A percentile compares a stretch with the other conserved stretches of the same genome.
These are phyloP conservation scores for Enteromius mattozi DNA, from an alignment of 2,797 vertebrate genomes.

Conservation along the genomic window DNA sequence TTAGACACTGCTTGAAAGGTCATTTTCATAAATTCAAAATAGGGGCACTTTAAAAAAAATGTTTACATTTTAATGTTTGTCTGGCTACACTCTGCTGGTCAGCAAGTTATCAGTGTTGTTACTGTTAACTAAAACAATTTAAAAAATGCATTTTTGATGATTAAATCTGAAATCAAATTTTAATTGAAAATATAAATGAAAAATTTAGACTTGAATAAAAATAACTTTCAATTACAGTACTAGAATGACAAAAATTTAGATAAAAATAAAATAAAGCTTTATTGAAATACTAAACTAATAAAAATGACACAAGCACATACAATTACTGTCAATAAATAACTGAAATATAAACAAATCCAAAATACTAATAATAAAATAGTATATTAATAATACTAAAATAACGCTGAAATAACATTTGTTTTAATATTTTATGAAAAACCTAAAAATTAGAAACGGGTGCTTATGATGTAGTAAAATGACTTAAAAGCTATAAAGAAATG, in stretches of 20 bases:
- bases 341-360: not conserved
- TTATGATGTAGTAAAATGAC: not conserved
- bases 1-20: no score
- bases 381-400: not conserved
- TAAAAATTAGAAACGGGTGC: not conserved
- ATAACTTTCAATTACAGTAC: not conserved
- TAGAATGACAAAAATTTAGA: not conserved
- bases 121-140: not conserved
- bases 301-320: not conserved
- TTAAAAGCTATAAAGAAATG: not conserved
- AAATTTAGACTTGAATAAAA: not conserved
- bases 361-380: not conserved
- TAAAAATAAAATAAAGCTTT: not conserved
- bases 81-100: not conserved
- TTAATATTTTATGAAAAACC: no score
- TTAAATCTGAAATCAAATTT: not conserved
- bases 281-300: not conserved
- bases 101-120: not conserved
- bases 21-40: no score
- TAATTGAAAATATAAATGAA: not conserved
- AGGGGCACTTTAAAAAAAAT: no score
- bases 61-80: not conserved
- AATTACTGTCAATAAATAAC: not conserved
- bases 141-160: not conserved
- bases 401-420: not conserved